A percentile compares a stretch with the other conserved stretches of the same genome.
phyloP scores from a whole-genome alignment of 1,140 invertebrate species.

The Aradophagus sp. region DNA sequence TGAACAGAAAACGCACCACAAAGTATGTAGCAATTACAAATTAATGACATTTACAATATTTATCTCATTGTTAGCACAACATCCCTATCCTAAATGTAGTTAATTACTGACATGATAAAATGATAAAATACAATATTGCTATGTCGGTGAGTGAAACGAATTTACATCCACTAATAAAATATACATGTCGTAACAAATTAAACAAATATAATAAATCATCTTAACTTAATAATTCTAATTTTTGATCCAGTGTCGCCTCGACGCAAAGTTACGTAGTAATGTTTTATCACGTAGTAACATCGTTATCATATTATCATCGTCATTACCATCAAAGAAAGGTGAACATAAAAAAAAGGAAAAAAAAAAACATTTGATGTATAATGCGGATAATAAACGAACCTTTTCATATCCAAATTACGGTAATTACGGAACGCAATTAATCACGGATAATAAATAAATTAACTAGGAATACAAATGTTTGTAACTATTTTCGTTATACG shows the following conservation, averaged over 20 bases:
- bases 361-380: too few species aligned
- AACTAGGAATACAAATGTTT: slow-evolving; percentile 17
- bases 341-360: too few species aligned
- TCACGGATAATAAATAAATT: slow-evolving; percentile 41
- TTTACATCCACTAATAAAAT: slow-evolving; percentile 27
- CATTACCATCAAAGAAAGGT: slow-evolving; percentile 2
- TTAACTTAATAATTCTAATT: slow-evolving; percentile 22
- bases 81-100: slow-evolving; percentile 24
- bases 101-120: slow-evolving; percentile 27
- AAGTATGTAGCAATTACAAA: too few species aligned
- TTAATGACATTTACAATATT: too few species aligned
- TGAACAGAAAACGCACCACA: too few species aligned
- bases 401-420: too few species aligned
- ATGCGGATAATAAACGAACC: too few species aligned
- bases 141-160: slow-evolving; percentile 12
- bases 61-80: slow-evolving; percentile 21
- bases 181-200: slow-evolving; percentile 39
- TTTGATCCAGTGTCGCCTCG: too few species aligned
- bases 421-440: too few species aligned
- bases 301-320: slow-evolving; percentile 13
- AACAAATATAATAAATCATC: slow-evolving; percentile 22
- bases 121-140: slow-evolving; percentile 16
- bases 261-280: too few species aligned
- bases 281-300: slow-evolving; percentile 9
- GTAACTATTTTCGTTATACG: slow-evolving; percentile 7